phyloP scores from a whole-genome alignment of 2,888 invertebrate species.

The Agrochola lota region DNA sequence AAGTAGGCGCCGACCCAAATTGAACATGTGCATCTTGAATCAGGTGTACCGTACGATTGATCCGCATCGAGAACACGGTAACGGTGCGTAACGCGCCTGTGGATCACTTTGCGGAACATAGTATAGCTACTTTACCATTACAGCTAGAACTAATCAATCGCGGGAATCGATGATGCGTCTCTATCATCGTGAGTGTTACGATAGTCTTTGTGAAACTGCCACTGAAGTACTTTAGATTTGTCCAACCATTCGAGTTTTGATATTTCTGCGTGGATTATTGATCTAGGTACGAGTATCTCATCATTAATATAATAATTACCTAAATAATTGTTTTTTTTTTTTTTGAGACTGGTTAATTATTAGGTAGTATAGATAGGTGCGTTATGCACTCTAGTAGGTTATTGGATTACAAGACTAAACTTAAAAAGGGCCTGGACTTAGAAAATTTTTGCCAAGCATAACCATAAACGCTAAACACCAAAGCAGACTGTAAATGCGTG shows the following conservation, averaged over 20 bases:
- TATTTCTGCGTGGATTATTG: not conserved
- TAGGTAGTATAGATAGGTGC: no score
- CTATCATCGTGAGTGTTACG: slow-evolving; percentile 25
- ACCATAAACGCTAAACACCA: not conserved
- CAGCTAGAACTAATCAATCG: slow-evolving; percentile 46
- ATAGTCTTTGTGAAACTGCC: slow-evolving; percentile 16
- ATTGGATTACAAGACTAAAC: not conserved
- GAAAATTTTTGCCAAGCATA: not conserved
- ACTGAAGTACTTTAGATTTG: not conserved
- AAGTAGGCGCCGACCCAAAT: slow-evolving; percentile 73
- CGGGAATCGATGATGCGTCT: slow-evolving; percentile 27
- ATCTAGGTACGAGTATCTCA: no score
- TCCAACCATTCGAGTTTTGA: not conserved
- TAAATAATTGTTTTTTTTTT: not conserved
- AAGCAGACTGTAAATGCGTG: not conserved
- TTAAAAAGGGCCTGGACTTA: not conserved
- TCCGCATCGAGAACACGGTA: slow-evolving; percentile 82
- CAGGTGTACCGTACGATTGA: slow-evolving; percentile 82
- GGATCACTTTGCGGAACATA: slow-evolving; percentile 72
- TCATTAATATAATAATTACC: slow-evolving; percentile 4
- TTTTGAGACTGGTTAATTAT: not conserved
- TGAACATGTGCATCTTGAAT: slow-evolving; percentile 77
- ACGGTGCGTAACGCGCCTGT: slow-evolving; percentile 77
- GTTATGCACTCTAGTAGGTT: not conserved
- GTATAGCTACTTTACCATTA: slow-evolving; percentile 47